Percentiles rank a stretch among this genome's conserved stretches.
phyloP scores from a whole-genome alignment of 2,113 vertebrate genomes.

The Takifugu bimaculatus region DNA sequence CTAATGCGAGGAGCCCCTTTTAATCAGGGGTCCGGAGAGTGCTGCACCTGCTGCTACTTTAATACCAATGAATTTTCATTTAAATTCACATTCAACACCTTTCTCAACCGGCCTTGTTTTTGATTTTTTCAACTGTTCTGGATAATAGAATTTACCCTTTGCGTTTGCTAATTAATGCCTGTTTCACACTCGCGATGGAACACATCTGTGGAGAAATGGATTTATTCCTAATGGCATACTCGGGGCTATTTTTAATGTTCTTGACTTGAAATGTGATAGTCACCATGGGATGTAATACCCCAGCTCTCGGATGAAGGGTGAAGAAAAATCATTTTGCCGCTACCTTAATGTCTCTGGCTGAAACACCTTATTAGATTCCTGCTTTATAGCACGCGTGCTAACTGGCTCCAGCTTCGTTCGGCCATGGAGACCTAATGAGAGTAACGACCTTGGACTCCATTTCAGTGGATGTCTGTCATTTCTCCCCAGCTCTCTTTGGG shows the following conservation, averaged over 20 bases:
- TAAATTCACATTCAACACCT: conserved; percentile 3
- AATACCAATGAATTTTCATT: conserved; percentile 38
- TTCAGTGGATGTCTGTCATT: conserved; percentile 24
- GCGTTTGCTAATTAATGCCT: background rate
- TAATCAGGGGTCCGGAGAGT: conserved; percentile 9
- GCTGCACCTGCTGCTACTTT: conserved; percentile 36
- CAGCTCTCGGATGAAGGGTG: conserved; percentile 28
- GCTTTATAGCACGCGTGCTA: conserved; percentile 43
- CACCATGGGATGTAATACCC: conserved; percentile 25
- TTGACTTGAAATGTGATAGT: conserved; percentile 38
- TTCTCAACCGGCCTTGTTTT: too few relatives aligned
- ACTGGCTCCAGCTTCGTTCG: conserved; percentile 36
- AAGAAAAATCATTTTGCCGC: conserved; percentile 45
- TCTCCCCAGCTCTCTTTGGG: conserved; percentile 3
- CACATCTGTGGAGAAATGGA: conserved; percentile 12
- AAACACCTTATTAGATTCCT: conserved; percentile 55
- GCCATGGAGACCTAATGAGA: conserved; percentile 51
- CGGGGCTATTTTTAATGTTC: conserved; percentile 21
- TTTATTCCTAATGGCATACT: conserved; percentile 21
- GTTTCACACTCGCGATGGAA: background rate
- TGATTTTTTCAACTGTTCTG: too few relatives aligned
- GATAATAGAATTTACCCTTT: conserved; percentile 25
- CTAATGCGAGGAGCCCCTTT: conserved; percentile 19
- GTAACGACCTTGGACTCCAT: conserved; percentile 61
- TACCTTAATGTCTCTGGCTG: conserved; percentile 49